Conservation (phyloP, 2,113 vertebrate genomes). For the Cottus gobio region DNA sequence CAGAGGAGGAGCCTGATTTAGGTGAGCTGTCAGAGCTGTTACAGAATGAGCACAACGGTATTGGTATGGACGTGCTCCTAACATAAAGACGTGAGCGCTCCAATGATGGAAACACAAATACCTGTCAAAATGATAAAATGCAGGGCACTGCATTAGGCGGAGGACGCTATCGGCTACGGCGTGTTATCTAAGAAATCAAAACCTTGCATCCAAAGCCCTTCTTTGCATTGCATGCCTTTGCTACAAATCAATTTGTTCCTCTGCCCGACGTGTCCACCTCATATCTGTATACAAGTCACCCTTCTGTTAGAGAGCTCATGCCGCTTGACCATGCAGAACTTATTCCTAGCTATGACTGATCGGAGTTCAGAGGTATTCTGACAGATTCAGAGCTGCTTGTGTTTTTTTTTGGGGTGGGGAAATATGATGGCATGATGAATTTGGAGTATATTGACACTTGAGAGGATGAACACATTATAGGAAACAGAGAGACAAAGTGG, state of each 20-base stretch:
- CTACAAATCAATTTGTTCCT: conserved; percentile 51
- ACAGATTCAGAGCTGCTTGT: conserved; percentile 48
- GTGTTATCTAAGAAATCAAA: conserved; percentile 65
- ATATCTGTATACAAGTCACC: conserved; percentile 64
- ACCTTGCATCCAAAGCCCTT: too few relatives aligned
- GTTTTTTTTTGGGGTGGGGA: conserved; percentile 24
- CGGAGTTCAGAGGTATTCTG: conserved; percentile 55
- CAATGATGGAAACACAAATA: conserved; percentile 51
- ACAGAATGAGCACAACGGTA: conserved; percentile 54
- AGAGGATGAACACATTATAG: conserved; percentile 47
- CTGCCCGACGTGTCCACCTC: conserved; percentile 47
- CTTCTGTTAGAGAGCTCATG: conserved; percentile 54
- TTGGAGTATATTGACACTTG: conserved; percentile 54
- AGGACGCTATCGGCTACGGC: conserved; percentile 28
- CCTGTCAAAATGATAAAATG: conserved; percentile 60
- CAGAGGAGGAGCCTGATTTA: conserved; percentile 80
- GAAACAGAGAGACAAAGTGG: conserved; percentile 27
- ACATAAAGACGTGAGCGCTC: conserved; percentile 48
- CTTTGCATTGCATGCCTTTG: conserved; percentile 13
- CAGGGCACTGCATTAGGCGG: conserved; percentile 11
- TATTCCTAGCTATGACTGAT: conserved; percentile 62
- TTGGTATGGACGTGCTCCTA: conserved; percentile 41
- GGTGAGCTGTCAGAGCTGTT: conserved; percentile 71
- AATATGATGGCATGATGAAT: conserved; percentile 40
- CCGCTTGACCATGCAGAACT: conserved; percentile 72